phyloP scores from a whole-genome alignment of 2,113 vertebrate genomes.

The Circaetus cinerascens region DNA sequence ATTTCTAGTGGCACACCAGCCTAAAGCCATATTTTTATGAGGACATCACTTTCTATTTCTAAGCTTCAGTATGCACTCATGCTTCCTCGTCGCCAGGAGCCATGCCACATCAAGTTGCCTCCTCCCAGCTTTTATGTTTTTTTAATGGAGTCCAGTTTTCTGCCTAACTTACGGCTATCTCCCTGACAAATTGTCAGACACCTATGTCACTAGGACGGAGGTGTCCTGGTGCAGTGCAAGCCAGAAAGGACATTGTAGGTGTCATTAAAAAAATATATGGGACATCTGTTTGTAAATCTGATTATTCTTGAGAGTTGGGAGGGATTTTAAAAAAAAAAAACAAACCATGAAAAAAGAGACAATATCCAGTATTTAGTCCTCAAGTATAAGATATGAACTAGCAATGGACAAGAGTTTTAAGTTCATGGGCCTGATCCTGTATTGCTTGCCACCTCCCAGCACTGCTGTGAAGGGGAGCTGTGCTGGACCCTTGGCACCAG shows the following conservation, averaged over 20 bases:
- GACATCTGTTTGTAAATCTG: background rate
- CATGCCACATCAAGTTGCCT: slow-evolving; percentile 78
- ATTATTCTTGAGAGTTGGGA: background rate
- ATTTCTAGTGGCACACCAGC: slow-evolving; percentile 82
- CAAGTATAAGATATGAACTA: background rate
- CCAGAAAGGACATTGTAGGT: background rate
- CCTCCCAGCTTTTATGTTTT: slow-evolving; percentile 76
- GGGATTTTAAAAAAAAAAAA: background rate
- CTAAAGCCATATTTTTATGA: slow-evolving; percentile 83
- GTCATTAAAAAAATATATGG: background rate
- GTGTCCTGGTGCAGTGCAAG: background rate
- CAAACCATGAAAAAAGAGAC: background rate
- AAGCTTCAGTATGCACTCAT: slow-evolving; percentile 78
- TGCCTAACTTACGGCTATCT: slow-evolving; percentile 69
- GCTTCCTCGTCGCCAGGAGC: slow-evolving; percentile 76
- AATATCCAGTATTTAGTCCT: background rate
- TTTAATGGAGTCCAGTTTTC: slow-evolving; percentile 76
- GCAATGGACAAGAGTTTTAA: background rate
- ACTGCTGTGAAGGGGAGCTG: background rate
- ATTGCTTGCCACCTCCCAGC: background rate
- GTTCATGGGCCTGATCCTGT: background rate
- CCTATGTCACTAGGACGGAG: slow-evolving; percentile 43
- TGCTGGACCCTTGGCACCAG: background rate
- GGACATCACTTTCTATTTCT: slow-evolving; percentile 87
- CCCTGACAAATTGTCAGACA: slow-evolving; percentile 69